These are phyloP conservation scores for Stegodyphus dumicola DNA, from an alignment of 1,140 invertebrate genomes.

Conservation along the genomic window DNA sequence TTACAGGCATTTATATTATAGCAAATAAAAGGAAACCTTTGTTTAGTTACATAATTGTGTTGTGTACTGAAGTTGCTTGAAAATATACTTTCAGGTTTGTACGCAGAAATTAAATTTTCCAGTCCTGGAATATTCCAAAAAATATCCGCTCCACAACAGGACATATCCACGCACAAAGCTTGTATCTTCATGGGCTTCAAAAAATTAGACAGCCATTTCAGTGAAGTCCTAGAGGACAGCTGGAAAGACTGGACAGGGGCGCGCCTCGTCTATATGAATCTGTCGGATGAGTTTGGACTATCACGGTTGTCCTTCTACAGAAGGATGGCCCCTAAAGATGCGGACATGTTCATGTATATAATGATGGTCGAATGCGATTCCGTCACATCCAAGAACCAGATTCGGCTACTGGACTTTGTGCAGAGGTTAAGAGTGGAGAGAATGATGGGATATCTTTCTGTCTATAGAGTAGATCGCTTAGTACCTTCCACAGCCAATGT, in stretches of 20 bases:
- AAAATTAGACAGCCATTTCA: slow-evolving; percentile 67
- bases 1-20: too few species aligned
- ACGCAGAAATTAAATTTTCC: slow-evolving; percentile 62
- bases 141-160: neutral
- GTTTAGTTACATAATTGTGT: too few species aligned
- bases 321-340: slow-evolving; percentile 66
- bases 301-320: slow-evolving; percentile 68
- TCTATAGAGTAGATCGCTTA: slow-evolving; percentile 68
- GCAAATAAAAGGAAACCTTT: too few species aligned
- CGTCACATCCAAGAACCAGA: slow-evolving; percentile 65
- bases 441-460: slow-evolving; percentile 68
- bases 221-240: slow-evolving; percentile 67
- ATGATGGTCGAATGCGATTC: slow-evolving; percentile 69
- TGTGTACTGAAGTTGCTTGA: too few species aligned
- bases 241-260: slow-evolving; percentile 73
- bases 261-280: slow-evolving; percentile 69
- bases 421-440: slow-evolving; percentile 68
- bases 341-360: slow-evolving; percentile 70
- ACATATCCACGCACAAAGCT: slow-evolving; percentile 31
- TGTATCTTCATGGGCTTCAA: slow-evolving; percentile 70
- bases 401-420: slow-evolving; percentile 68
- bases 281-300: slow-evolving; percentile 69
- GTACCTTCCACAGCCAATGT: slow-evolving; percentile 33
- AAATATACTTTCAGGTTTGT: slow-evolving; percentile 64
- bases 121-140: slow-evolving; percentile 9